Evolutionary conservation across 2,797 vertebrate genomes (phyloP).

Genomic region (Trachops cirrhosus): DNA sequence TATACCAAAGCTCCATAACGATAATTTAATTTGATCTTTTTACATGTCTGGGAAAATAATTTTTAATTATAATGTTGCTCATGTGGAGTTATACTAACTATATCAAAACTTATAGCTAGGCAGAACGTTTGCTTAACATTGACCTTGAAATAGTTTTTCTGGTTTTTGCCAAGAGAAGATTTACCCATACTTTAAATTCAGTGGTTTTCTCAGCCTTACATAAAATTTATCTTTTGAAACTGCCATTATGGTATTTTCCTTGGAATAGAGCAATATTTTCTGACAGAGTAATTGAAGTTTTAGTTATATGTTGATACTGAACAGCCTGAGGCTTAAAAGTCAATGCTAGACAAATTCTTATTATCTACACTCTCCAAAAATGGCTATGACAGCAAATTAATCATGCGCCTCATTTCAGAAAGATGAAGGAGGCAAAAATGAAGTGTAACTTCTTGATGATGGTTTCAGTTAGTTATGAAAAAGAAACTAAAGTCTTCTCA

Average conservation of each 20-base stretch:
- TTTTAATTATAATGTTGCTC: neutral
- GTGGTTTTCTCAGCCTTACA: neutral
- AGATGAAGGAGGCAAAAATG: neutral
- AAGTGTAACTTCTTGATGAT: neutral
- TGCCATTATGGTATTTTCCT: neutral
- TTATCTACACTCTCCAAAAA: neutral
- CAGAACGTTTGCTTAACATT: neutral
- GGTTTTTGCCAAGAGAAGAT: neutral
- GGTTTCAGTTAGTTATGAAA: neutral
- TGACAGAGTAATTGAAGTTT: slow-evolving; percentile 24
- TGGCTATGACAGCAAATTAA: neutral
- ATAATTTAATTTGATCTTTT: slow-evolving; percentile 2
- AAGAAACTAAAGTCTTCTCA: neutral
- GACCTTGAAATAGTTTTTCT: slow-evolving; percentile 16
- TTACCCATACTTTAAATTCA: neutral
- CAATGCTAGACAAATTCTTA: slow-evolving; percentile 19
- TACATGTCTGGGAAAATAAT: neutral
- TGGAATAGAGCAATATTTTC: slow-evolving; percentile 37
- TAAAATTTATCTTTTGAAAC: neutral
- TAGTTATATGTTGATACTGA: neutral
- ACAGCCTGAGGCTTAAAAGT: slow-evolving; percentile 27
- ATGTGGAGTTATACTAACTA: neutral
- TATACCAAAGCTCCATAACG: neutral
- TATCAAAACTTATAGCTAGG: neutral
- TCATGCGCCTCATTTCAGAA: neutral